Base-by-base conservation (phyloP, 2,113 vertebrate species). In the Phrynocephalus versicolor region DNA sequence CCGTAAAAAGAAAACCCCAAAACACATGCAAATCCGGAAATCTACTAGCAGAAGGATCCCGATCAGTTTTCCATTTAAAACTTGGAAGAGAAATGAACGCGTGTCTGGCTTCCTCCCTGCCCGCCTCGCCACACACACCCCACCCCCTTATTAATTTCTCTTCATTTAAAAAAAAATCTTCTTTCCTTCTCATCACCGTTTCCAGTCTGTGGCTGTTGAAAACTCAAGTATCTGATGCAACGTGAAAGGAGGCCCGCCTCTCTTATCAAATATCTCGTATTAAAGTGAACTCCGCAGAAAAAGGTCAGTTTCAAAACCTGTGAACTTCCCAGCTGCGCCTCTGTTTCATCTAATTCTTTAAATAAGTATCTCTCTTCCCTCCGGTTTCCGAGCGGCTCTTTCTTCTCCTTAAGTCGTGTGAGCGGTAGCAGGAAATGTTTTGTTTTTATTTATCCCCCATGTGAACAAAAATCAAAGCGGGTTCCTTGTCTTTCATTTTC, bases 161-260 rank as follows among this genome's bases (percentile, higher is more conserved):
- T 4, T 21, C 60, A 64, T 67, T 67, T 10, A 65, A 27, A 64
- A 19, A 64, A 39, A 71, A 79, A 12, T 45, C 94, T 83, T 87
- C 93, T 84, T 85, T 72, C 71, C 91, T 94, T 88, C 65, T 88
- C 89, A 80, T 89, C 55, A 88, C 94, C 94, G 87, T 86, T 94
- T 94, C 93, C 95, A 95, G 93, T 92, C 92, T 14, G 87, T 80
- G 93, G 92, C 94, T 94, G 94, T 95, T 90, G n/a, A 89, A 62
- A 95, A 96, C 96, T 94, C 93, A 94, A 96, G 95, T 88, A 95
- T 95, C 93, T 90, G 95, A 96, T 96, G 95, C 96, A 96, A 96
- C 94, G 93, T 97, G 97, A 96, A 98, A 95, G 97, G 98, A 98
- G 98, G 97, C 98, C 98, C 97, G 98, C 98, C 98, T 98, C 98